phyloP scores from a whole-genome alignment of 2,797 vertebrate species.

The Crax fasciolata region DNA sequence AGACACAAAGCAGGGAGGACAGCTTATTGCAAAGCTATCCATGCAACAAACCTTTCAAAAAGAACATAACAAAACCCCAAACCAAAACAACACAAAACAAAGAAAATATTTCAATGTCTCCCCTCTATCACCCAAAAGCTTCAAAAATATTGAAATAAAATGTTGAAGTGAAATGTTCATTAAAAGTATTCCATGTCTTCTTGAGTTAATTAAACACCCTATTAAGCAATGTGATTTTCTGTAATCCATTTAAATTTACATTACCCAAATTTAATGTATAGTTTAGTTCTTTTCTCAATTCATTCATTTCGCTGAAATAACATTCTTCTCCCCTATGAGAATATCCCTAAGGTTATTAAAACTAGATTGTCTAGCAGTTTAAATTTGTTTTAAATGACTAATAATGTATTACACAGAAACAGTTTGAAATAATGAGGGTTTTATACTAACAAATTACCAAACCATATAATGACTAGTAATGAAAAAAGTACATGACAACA shows the following conservation, averaged over 20 bases:
- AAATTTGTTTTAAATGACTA: slow-evolving; percentile 9
- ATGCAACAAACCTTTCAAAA: background rate
- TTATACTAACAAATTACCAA: slow-evolving; percentile 6
- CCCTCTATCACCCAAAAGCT: background rate
- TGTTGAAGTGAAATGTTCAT: background rate
- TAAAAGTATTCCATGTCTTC: background rate
- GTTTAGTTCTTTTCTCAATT: slow-evolving; percentile 37
- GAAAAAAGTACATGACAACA: background rate
- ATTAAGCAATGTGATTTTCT: slow-evolving; percentile 18
- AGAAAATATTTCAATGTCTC: background rate
- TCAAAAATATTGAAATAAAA: background rate
- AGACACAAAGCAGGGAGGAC: background rate
- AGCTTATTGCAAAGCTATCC: background rate
- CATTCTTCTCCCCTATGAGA: background rate
- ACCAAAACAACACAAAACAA: background rate
- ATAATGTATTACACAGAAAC: background rate
- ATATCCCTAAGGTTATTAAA: slow-evolving; percentile 16
- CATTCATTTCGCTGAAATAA: slow-evolving; percentile 18
- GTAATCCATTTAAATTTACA: background rate
- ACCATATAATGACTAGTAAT: slow-evolving; percentile 8
- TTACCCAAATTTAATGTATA: background rate
- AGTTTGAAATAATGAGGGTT: slow-evolving; percentile 11
- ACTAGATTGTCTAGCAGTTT: background rate
- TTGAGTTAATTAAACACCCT: background rate
- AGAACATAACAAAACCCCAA: background rate